Base-by-base conservation (phyloP, 1,140 invertebrate species). In the Pseudachorutes palmiensis region DNA sequence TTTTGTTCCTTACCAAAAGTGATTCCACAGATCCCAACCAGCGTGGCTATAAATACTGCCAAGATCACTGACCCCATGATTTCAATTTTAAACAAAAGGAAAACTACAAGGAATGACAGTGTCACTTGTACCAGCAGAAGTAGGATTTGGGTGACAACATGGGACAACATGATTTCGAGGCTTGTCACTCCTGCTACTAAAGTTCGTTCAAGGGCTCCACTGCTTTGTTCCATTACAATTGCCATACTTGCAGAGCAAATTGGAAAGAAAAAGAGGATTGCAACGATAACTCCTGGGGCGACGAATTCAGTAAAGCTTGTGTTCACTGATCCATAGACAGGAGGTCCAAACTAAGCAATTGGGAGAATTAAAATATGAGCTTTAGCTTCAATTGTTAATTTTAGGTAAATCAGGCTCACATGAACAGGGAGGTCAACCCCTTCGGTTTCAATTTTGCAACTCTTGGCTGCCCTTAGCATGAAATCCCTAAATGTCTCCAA, bases 231-330 rank as follows among this genome's bases (percentile, higher is more conserved):
- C 66, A 94, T 87, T 49, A 97, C 88, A 76, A 97, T 85, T 1
- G 89, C 87, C n/a, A 93, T 89, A 3, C 92, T 92, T 16, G 92
- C 96, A 62, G 96, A 78, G 26, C 92, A 92, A n/a, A 94, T 90
- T 26, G 94, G 92, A 79, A 96, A 83, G 83, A 96, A 94, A 82
- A 94, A 97, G 1, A 94, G 89, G 75, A 96, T 94, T 90, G 90
- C 94, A 70, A 96, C 80, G 76, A 96, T 92, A 62, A 97, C 88
- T 71, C 94, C 93, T 30, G 93, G 93, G 30, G 93, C 92, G 67
- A 95, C 93, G 79, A 96, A 97, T 78, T 96, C 90, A 0, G 92
- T 94, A 76, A 96, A 95, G 66, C 89, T 91, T 24, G 91, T 90
- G 72, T 89, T 84, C 72, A 83, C 85, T 28, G 86, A 85, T 60